These are phyloP conservation scores for Hoplodrina blanda DNA, from an alignment of 2,888 invertebrate species.

Conservation along the genomic window DNA sequence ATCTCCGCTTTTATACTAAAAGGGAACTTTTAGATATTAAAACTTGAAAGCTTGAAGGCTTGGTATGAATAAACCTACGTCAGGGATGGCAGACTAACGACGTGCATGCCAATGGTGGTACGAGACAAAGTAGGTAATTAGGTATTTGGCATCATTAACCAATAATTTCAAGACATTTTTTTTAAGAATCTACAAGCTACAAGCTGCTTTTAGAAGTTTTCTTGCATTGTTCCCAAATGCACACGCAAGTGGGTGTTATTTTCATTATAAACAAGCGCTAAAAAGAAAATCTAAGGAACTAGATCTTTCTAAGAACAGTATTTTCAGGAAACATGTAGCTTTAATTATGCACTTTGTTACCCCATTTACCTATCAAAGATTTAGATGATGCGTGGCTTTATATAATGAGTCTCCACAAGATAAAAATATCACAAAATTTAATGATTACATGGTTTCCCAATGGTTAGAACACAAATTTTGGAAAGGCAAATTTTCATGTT, in stretches of 20 bases:
- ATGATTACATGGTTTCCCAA: conserved; percentile 29
- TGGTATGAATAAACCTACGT: conserved; percentile 8
- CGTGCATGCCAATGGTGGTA: no score
- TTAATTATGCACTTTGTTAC: conserved; percentile 34
- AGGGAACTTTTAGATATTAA: conserved; percentile 37
- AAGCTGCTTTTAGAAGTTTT: conserved; percentile 10
- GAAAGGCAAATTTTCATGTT: conserved; percentile 21
- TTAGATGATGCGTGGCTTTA: conserved; percentile 35
- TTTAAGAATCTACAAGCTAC: no score
- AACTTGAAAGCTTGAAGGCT: conserved; percentile 33
- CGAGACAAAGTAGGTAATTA: no score
- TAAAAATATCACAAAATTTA: conserved; percentile 21
- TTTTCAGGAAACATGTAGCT: conserved; percentile 37
- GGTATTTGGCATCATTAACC: no score
- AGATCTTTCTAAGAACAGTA: conserved; percentile 23
- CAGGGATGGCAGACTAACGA: no score
- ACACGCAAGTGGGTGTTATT: conserved; percentile 32
- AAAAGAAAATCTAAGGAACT: conserved; percentile 23
- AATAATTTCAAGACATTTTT: no score
- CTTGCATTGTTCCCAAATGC: conserved; percentile 19
- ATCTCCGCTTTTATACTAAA: conserved; percentile 36
- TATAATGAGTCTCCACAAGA: conserved; percentile 39
- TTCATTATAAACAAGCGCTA: conserved; percentile 33
- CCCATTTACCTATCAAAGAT: conserved; percentile 31
- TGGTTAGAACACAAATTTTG: conserved; percentile 37